Percentiles rank a stretch among this genome's conserved stretches.
phyloP scores from a whole-genome alignment of 1,140 invertebrate genomes.

The Calliopsis andreniformis region DNA sequence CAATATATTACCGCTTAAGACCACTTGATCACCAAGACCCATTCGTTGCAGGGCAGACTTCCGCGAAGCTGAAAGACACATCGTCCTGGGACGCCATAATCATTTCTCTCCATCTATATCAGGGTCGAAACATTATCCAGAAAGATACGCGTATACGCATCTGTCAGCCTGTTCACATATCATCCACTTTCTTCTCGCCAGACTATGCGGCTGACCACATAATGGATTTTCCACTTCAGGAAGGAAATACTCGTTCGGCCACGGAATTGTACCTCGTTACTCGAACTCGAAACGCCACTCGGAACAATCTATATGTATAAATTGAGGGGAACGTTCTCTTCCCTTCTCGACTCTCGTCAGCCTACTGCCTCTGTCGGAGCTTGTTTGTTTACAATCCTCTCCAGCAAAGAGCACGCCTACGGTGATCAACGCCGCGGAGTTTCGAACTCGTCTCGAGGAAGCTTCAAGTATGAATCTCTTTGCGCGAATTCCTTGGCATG shows the following conservation, averaged over 20 bases:
- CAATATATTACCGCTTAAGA: too few species aligned
- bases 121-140: background rate
- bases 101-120: background rate
- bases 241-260: constrained; percentile 41
- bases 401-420: background rate
- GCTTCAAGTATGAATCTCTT: background rate
- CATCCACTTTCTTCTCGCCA: constrained; percentile 11
- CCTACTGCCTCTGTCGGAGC: constrained; percentile 1
- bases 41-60: background rate
- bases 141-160: background rate
- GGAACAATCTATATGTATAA: constrained; percentile 52
- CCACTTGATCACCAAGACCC: too few species aligned
- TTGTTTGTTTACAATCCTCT: constrained; percentile 19
- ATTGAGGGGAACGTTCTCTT: constrained; percentile 34
- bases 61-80: background rate
- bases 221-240: constrained; percentile 45
- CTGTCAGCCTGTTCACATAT: background rate
- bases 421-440: background rate
- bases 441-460: background rate
- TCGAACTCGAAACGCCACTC: constrained; percentile 43
- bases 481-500: background rate
- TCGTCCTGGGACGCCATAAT: background rate
- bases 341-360: background rate
- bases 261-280: constrained; percentile 39
- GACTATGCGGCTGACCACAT: constrained; percentile 1